Evolutionary conservation across 2,888 invertebrate genomes (phyloP), one percentile per base, ranked within the genome.

Genomic region (Petrophora chlorosata): DNA sequence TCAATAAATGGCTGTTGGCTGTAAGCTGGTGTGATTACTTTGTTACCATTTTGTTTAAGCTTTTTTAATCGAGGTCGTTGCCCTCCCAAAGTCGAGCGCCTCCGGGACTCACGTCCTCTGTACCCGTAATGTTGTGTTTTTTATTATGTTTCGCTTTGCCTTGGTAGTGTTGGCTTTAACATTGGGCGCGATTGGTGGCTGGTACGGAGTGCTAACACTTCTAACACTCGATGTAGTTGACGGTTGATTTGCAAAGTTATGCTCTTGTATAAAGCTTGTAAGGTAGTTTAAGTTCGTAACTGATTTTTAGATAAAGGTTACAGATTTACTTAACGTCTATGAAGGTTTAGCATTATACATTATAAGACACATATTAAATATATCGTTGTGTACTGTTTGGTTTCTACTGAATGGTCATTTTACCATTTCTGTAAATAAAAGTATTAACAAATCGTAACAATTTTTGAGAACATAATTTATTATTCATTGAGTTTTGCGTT

Each of bases 91-190:
- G 61, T 73, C 72, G 73, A 73, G 68, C 81, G 88, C 89, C 89
- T 89, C 89, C 87, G 75, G 89, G 86, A 86, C 85, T 79, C 87
- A 80, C 76, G 78, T 85, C 86, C 88, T 69, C 82, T 82, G 87
- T 86, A 78, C 85, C 86, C 90, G 90, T 90, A 89, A 89, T 84
- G 90, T 88, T 89, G 85, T 72, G 77, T 79, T 80, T 70, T 62
- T 68, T 77, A 38, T 54, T 77, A 85, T 80, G 80, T 85, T 88
- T 73, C 74, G 88, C 87, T 89, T 90, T 80, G 89, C 85, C 85
- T 88, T 85, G 86, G 88, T 89, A 88, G 85, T 76, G 77, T 88
- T 85, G 85, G 89, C 87, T 83, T 86, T 89, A 86, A 87, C 83
- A 82, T 74, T 76, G 84, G 84, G 77, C 73, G 80, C 82, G 68